phyloP scores from a whole-genome alignment of 2,113 vertebrate species.

The Elephantulus edwardii region DNA sequence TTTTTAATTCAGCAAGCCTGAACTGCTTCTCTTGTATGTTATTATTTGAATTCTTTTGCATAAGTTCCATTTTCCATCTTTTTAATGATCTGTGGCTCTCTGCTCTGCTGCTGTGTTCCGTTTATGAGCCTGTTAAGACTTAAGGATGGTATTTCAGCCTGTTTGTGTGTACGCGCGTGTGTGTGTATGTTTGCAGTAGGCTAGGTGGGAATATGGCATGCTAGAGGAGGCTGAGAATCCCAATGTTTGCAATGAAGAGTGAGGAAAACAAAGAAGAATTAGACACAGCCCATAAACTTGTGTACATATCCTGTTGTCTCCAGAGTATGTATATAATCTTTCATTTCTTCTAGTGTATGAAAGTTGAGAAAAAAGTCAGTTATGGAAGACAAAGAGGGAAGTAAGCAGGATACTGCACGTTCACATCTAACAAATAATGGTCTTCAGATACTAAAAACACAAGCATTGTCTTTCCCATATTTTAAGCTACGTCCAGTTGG shows the following conservation, averaged over 20 bases:
- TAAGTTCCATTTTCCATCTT: constrained; percentile 40
- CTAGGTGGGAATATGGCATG: neutral
- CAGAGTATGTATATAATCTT: neutral
- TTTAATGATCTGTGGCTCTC: constrained; percentile 30
- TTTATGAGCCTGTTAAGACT: constrained; percentile 37
- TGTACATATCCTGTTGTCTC: neutral
- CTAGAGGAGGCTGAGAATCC: neutral
- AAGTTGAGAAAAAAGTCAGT: neutral
- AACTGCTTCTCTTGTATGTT: constrained; percentile 12
- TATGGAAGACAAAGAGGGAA: neutral
- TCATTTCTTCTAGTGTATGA: neutral
- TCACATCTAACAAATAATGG: neutral
- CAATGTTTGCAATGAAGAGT: neutral
- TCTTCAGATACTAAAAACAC: neutral
- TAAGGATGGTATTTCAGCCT: neutral
- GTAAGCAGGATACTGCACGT: neutral
- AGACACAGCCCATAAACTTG: neutral
- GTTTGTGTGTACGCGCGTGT: neutral
- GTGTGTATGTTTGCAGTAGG: neutral
- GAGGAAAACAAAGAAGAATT: neutral
- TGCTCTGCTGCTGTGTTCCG: constrained; percentile 30
- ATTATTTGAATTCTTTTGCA: neutral
- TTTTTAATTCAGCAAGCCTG: neutral
- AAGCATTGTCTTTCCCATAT: neutral
- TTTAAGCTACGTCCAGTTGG: neutral